Evolutionary conservation across 1,140 invertebrate species (phyloP), one percentile per base, ranked within the genome.

Genomic region (Eupristina koningsbergeri): DNA sequence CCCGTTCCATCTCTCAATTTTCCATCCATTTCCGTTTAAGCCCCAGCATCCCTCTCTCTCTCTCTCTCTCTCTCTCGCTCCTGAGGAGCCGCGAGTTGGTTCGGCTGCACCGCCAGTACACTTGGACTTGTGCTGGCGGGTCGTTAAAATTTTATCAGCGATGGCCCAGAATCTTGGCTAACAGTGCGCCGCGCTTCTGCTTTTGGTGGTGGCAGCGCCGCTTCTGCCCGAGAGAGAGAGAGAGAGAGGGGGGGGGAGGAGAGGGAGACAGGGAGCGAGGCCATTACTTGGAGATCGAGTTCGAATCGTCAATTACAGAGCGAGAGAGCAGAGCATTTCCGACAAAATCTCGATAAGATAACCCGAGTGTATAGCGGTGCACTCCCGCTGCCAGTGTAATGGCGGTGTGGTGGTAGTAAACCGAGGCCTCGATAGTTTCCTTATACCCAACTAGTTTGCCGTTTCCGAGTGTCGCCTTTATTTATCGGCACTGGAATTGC

Each of bases 91-190:
- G 61, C 63, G 26, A 64, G 45, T 50, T 73, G 61, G 29, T 82
- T 76, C 67, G 67, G 45, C 71, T 74, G 41, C 45, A n/a, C 36
- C 67, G 75, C 58, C 58, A n/a, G 36, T 9, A n/a, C 75, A 78
- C 73, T 69, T 77, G 61, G 61, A 83, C 81, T 78, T 71, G 81
- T 73, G 75, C 75, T 31, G 63, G 58, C 67, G 58, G 78, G 77
- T 84, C 83, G 83, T 84, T 85, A 85, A 85, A 85, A 85, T 85
- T 85, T 85, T 85, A 85, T 85, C 84, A 85, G 84, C 84, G 80
- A 84, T 84, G 83, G 83, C 71, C 78, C 83, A 84, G 83, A 84
- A 84, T 84, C 76, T 84, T 84, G 13, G 36, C 19, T 36, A 79
- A 63, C 79, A 31, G 8, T 61, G 73, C 50, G 71, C 53, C 26